phyloP scores from a whole-genome alignment of 2,888 invertebrate genomes.

The Protophormia terraenovae region DNA sequence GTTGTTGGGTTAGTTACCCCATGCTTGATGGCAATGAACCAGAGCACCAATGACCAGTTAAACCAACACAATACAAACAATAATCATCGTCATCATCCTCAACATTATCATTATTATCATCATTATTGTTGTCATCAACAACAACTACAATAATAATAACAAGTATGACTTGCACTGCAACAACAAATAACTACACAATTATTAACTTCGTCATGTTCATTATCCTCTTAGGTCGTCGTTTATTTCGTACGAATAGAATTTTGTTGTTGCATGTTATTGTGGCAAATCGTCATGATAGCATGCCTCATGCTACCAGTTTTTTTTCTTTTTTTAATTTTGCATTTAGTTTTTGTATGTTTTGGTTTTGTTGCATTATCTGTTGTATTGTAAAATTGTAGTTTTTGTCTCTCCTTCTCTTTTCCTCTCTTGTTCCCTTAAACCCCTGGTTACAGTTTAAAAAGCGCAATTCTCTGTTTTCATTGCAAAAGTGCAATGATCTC shows the following conservation, averaged over 20 bases:
- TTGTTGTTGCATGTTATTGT: not conserved
- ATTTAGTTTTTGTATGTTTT: not conserved
- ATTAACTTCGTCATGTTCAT: constrained; percentile 34
- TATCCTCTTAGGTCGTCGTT: no score
- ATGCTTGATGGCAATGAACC: constrained; percentile 81
- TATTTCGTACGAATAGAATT: not conserved
- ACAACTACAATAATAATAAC: constrained; percentile 18
- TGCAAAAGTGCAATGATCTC: constrained; percentile 71
- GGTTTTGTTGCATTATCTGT: constrained; percentile 33
- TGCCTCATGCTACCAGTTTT: constrained; percentile 34
- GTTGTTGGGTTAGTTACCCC: constrained; percentile 80
- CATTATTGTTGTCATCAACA: no score
- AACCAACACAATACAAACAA: constrained; percentile 54
- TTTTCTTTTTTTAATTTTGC: constrained; percentile 12
- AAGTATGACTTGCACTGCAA: constrained; percentile 51
- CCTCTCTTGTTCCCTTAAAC: not conserved
- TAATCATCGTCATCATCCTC: constrained; percentile 9
- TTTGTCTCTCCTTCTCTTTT: not conserved
- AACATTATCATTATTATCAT: constrained; percentile 26
- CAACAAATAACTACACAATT: constrained; percentile 21
- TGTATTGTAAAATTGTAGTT: not conserved
- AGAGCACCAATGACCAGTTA: constrained; percentile 81
- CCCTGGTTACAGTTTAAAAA: not conserved
- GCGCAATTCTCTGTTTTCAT: constrained; percentile 18
- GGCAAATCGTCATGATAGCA: constrained; percentile 35